Percentiles rank a stretch among this genome's conserved stretches.
phyloP scores from a whole-genome alignment of 2,797 vertebrate species.

The Gobio occitaniae region DNA sequence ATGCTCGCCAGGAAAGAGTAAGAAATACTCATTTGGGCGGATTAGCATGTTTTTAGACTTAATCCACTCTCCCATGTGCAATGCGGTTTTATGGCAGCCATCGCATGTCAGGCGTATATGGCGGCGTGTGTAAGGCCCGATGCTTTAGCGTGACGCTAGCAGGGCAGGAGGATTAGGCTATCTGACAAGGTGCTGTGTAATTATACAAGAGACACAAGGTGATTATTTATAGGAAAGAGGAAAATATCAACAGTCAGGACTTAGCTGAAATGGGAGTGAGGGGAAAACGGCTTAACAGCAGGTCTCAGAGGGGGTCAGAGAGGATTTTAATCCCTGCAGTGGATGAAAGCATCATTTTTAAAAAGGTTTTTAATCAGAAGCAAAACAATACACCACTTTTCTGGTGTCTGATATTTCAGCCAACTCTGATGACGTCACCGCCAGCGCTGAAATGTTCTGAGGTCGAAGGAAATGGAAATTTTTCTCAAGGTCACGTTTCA shows the following conservation, averaged over 20 bases:
- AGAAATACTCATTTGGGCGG: constrained; percentile 54
- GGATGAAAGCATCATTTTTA: constrained; percentile 55
- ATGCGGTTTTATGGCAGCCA: constrained; percentile 55
- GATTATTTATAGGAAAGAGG: constrained; percentile 61
- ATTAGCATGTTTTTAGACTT: constrained; percentile 64
- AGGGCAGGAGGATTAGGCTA: constrained; percentile 50
- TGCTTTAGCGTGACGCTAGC: constrained; percentile 54
- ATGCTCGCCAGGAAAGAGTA: constrained; percentile 40
- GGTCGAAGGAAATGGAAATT: constrained; percentile 17
- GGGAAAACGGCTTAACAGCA: constrained; percentile 27
- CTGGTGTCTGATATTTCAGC: constrained; percentile 39
- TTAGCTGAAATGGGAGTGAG: neutral
- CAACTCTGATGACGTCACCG: neutral
- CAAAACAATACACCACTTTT: constrained; percentile 60
- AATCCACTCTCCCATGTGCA: constrained; percentile 63
- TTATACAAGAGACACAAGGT: constrained; percentile 51
- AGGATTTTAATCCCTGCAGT: constrained; percentile 50
- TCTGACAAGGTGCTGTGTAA: constrained; percentile 62
- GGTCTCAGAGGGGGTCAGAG: constrained; percentile 51
- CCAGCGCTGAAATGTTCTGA: constrained; percentile 15
- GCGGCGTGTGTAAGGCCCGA: constrained; percentile 29
- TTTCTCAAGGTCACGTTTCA: constrained; percentile 43
- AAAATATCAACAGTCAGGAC: constrained; percentile 51
- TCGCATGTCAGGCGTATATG: constrained; percentile 52
- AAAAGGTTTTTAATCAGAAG: constrained; percentile 67